Evolutionary conservation across 2,888 invertebrate genomes (phyloP), one percentile per base, ranked within the genome.

Genomic region (Marasmarcha lunaedactyla): DNA sequence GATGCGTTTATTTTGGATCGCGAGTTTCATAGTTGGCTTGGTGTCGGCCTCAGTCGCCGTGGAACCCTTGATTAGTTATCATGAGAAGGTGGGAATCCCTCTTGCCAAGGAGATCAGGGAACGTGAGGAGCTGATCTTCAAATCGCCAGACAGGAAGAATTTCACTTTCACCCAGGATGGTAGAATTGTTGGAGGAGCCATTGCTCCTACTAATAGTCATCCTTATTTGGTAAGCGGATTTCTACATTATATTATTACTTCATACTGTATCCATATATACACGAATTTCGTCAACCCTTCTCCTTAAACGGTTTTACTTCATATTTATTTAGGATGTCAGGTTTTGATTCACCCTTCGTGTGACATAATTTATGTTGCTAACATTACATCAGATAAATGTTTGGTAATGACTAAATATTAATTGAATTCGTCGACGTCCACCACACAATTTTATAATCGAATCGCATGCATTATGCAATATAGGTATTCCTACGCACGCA

Each of bases 71-170:
- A 2, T 41, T 7, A 48, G 57, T 5, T 74, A 74, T 48, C 71
- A 73, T 36, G 44, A 53, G 15, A 44, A 50, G 3, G 49, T 71
- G 2, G 74, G 73, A 7, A 69, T 76, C 33, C 72, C 71, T 3
- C 42, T 52, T 6, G 73, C 71, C 0, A 48, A 48, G 34, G 56
- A 55, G 48, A 63, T 74, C 40, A 68, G 59, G 50, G 59, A 50
- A 1, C 41, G 46, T 2, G 69, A 71, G 45, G 37, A 41, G 10
- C 43, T 35, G 27, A 41, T 43, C 11, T n/a, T 44, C 7, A 36
- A 40, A 4, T 13, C 37, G 12, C n/a, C 1, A 4, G 12, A 35
- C 15, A 36, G 30, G 1, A 6, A 36, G 2, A 14, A 34, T 13
- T 30, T 14, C 12, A 12, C 3, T 10, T 1, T 11, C 6, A 6